Conservation (phyloP, 2,888 invertebrate species). For the Heliconius charithonia region DNA sequence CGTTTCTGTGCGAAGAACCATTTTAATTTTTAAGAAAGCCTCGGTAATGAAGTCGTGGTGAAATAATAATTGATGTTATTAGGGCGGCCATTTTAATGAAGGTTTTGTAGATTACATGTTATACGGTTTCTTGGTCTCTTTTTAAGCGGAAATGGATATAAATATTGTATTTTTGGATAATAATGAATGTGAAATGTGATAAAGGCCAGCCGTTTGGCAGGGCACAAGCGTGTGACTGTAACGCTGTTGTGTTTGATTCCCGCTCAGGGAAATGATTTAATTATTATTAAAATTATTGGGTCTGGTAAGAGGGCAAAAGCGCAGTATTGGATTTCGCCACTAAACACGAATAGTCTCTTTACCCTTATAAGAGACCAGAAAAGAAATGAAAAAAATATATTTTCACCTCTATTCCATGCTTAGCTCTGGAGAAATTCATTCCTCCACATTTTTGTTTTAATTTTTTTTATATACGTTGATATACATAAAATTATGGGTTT, state of each 20-base stretch:
- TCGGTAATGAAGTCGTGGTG: slow-evolving; percentile 31
- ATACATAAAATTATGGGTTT: no score
- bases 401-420: not conserved
- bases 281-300: no score
- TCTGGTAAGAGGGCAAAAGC: no score
- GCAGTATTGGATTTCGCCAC: no score
- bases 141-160: not conserved
- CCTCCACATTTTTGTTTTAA: not conserved
- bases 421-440: not conserved
- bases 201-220: not conserved
- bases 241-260: no score
- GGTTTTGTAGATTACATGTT: slow-evolving; percentile 10
- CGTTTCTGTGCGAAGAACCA: not conserved
- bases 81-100: slow-evolving; percentile 40
- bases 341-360: no score
- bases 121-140: slow-evolving; percentile 11
- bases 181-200: not conserved
- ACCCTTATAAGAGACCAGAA: not conserved
- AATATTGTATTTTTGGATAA: not conserved
- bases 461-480: no score
- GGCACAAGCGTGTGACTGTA: no score
- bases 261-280: no score
- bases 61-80: slow-evolving; percentile 44
- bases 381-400: not conserved
- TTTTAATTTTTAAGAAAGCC: slow-evolving; percentile 31